Conservation (phyloP, 2,888 invertebrate genomes). For the Xestia xanthographa region DNA sequence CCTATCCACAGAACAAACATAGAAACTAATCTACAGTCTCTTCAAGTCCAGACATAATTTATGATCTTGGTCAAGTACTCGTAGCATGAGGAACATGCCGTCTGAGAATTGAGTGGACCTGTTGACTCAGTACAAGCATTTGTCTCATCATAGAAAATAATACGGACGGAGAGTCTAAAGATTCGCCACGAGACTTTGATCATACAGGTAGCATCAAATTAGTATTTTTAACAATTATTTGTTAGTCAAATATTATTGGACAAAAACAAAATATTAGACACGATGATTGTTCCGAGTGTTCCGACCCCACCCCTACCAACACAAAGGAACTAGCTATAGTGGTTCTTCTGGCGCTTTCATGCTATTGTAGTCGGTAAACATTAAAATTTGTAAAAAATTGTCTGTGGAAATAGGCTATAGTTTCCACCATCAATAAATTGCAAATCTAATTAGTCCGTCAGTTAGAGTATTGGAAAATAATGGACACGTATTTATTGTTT, state of each 20-base stretch:
- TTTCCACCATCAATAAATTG: too few species aligned
- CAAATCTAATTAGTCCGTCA: too few species aligned
- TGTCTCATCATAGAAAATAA: background rate
- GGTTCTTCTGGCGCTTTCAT: background rate
- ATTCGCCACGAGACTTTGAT: background rate
- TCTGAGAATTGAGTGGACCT: background rate
- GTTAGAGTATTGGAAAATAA: too few species aligned
- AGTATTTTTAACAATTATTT: background rate
- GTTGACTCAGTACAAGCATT: background rate
- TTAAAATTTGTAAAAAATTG: background rate
- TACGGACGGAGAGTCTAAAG: background rate
- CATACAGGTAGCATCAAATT: background rate
- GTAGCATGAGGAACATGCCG: background rate
- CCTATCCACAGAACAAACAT: background rate
- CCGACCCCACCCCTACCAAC: background rate
- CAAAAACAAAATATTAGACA: conserved; percentile 20
- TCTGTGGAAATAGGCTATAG: too few species aligned
- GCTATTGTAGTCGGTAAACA: background rate
- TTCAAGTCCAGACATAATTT: background rate
- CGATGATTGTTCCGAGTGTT: background rate
- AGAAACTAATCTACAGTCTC: background rate
- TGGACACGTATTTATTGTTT: too few species aligned
- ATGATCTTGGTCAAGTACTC: background rate
- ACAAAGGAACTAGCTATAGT: conserved; percentile 5
- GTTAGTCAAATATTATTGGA: conserved; percentile 22